phyloP scores from a whole-genome alignment of 2,113 vertebrate genomes.

The Lanius ludovicianus region DNA sequence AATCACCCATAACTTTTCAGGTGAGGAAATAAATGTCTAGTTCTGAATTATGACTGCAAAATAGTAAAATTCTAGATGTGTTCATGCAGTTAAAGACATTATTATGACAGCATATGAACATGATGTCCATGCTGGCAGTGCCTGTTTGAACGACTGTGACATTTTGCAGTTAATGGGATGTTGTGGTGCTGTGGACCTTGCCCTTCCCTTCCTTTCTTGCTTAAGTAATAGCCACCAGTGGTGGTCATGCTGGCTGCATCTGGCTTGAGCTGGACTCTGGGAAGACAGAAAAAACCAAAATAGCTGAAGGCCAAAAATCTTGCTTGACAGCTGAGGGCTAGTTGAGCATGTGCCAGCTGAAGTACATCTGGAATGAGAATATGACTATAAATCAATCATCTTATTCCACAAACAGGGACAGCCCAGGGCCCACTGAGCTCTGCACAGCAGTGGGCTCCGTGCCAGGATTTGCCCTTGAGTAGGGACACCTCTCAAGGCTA shows the following conservation, averaged over 20 bases:
- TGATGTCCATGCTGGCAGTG: neutral
- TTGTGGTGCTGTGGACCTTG: neutral
- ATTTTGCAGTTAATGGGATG: neutral
- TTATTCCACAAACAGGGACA: neutral
- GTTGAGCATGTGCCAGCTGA: neutral
- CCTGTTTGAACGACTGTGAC: neutral
- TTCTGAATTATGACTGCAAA: neutral
- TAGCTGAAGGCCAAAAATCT: neutral
- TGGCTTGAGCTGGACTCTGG: neutral
- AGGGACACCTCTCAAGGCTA: neutral
- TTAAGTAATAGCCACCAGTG: neutral
- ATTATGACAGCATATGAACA: neutral
- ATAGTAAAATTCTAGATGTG: neutral
- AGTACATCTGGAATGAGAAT: fast-evolving
- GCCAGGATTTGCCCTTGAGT: neutral
- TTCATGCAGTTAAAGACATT: neutral
- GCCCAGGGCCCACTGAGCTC: neutral
- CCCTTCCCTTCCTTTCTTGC: neutral
- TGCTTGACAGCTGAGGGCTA: neutral
- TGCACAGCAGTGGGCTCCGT: neutral
- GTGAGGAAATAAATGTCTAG: neutral
- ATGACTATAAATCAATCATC: neutral
- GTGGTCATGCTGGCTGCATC: neutral
- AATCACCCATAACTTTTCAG: fast-evolving
- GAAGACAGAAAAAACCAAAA: neutral